A percentile compares a stretch with the other conserved stretches of the same genome.
phyloP scores from a whole-genome alignment of 1,140 invertebrate genomes.

The Magallana angulata region DNA sequence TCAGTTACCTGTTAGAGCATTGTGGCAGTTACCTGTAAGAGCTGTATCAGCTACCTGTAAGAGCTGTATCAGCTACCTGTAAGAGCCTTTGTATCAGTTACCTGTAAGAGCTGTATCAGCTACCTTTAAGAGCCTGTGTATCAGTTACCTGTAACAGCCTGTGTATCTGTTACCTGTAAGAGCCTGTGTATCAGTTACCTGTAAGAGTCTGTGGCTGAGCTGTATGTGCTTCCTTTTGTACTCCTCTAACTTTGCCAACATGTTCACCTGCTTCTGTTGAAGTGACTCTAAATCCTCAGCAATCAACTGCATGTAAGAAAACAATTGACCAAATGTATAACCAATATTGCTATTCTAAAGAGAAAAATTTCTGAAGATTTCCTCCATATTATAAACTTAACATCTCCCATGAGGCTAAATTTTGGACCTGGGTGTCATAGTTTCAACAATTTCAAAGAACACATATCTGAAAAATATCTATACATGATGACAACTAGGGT shows the following conservation, averaged over 20 bases:
- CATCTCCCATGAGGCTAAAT: too few species aligned
- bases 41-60: background rate
- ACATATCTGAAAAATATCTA: too few species aligned
- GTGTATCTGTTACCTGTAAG: background rate
- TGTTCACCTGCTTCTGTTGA: constrained; percentile 86
- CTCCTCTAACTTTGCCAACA: constrained; percentile 87
- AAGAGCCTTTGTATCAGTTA: background rate
- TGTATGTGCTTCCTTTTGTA: constrained; percentile 87
- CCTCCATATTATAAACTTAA: too few species aligned
- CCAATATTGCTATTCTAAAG: too few species aligned
- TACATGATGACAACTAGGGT: too few species aligned
- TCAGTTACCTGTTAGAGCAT: too few species aligned
- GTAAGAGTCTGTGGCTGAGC: constrained; percentile 88
- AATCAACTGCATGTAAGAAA: constrained; percentile 80
- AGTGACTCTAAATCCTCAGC: constrained; percentile 88
- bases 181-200: constrained; percentile 80
- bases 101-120: background rate
- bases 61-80: background rate
- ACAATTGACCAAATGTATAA: background rate
- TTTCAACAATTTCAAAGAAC: too few species aligned
- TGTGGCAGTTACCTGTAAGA: too few species aligned
- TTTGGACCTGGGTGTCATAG: too few species aligned
- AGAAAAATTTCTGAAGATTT: too few species aligned
- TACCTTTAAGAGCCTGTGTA: background rate
- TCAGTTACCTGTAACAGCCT: background rate